A percentile compares a stretch with the other conserved stretches of the same genome.
phyloP scores from a whole-genome alignment of 2,888 invertebrate genomes.

The Dolichomitus sp. region DNA sequence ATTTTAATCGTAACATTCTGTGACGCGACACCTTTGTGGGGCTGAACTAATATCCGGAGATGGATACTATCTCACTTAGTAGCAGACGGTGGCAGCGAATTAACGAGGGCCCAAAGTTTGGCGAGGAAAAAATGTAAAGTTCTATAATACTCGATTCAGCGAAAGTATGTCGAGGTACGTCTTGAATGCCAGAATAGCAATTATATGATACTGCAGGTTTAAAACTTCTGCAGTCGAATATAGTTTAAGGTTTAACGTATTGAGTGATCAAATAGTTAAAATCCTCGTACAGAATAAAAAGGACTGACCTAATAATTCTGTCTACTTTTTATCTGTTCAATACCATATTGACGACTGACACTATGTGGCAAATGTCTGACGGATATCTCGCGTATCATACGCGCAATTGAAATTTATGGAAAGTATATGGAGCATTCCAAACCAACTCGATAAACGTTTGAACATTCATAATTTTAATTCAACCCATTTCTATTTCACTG shows the following conservation, averaged over 20 bases:
- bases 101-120: slow-evolving; percentile 83
- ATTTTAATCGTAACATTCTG: slow-evolving; percentile 41
- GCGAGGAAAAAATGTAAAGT: slow-evolving; percentile 83
- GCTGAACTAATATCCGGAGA: slow-evolving; percentile 2
- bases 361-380: no score
- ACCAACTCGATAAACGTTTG: no score
- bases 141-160: slow-evolving; percentile 55
- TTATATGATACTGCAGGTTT: slow-evolving; percentile 66
- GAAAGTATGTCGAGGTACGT: slow-evolving; percentile 17
- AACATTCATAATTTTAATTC: no score
- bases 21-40: not conserved
- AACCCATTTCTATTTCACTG: no score
- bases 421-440: no score
- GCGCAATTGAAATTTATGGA: no score
- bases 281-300: not conserved
- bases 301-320: not conserved
- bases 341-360: not conserved
- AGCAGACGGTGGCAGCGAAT: slow-evolving; percentile 70
- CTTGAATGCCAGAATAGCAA: slow-evolving; percentile 76
- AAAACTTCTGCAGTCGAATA: not conserved
- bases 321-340: not conserved
- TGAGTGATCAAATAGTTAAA: not conserved
- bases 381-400: no score
- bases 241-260: not conserved
- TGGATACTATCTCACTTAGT: slow-evolving; percentile 1